Evolutionary conservation across 2,113 vertebrate species (phyloP), one percentile per base, ranked within the genome.

Genomic region (Indicator indicator): DNA sequence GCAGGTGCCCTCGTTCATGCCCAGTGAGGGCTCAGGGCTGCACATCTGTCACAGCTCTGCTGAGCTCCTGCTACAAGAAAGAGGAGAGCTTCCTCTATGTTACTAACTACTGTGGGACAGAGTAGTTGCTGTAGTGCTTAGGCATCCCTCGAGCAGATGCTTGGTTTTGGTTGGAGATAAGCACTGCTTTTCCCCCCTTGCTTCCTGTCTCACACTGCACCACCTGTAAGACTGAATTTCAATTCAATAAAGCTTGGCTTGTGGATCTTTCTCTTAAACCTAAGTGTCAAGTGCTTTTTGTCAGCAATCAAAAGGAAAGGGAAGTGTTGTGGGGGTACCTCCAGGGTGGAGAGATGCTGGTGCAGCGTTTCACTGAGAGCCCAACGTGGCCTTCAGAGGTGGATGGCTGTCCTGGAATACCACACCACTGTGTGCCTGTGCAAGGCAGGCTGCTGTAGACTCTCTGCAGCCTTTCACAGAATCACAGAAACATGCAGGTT

Each of bases 1-100:
- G 98, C 98, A 1, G 98, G 98, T n/a, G 98, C 98, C 56, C 98
- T 99, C 0, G 98, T 98, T 85, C 98, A 99, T 0, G 98, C 98
- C 62, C 97, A 98, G 92, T 99, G 93, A 98, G 69, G 46, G 46
- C 33, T 4, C 48, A 30, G 8, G 3, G 70, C 70, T 52, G 24
- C 54, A 86, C 94, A 7, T 2, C 5, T 11, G 55, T 30, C 40
- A 36, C 1, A 9, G 68, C 89, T 92, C 95, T 88, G 90, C 54
- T 30, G 84, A 94, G 82, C 94, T 56, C 77, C 80, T 85, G 83
- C 90, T 86, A 84, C 71, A 71, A 88, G 88, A 60, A 92, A 55
- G 46, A 40, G 23, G 23, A 72, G 64, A 73, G 76, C 89, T 93
- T 76, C 78, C 55, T 64, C 55, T 70, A 76, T 10, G 40, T 93